phyloP scores from a whole-genome alignment of 1,140 invertebrate genomes.

The Hyposmocoma kahamanoa region DNA sequence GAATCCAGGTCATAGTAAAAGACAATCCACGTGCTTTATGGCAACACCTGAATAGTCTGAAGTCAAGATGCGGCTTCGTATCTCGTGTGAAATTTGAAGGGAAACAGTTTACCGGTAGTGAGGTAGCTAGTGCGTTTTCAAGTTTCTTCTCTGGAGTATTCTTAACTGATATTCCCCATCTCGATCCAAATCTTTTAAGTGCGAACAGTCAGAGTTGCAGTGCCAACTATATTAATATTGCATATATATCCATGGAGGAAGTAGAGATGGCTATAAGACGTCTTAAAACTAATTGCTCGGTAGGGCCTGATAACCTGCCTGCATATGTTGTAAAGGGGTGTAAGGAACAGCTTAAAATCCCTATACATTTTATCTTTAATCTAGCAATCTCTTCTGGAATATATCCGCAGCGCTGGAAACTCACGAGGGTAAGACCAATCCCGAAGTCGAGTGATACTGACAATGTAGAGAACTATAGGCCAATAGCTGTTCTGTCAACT shows the following conservation, averaged over 20 bases:
- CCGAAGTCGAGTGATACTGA: background rate
- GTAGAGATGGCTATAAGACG: background rate
- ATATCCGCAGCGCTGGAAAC: background rate
- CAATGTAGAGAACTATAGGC: background rate
- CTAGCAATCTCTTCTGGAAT: background rate
- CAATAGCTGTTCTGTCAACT: slow-evolving; percentile 1
- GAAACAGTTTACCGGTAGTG: background rate
- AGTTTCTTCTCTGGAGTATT: background rate
- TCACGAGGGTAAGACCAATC: background rate
- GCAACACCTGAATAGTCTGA: background rate
- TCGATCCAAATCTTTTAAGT: background rate
- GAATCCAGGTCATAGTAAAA: background rate
- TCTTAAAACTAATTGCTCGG: background rate
- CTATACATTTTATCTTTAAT: background rate
- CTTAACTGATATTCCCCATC: background rate
- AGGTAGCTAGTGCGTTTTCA: background rate
- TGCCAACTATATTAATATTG: background rate
- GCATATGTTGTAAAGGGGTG: slow-evolving; percentile 1
- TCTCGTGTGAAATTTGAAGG: background rate
- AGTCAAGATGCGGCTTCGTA: background rate
- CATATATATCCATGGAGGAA: background rate
- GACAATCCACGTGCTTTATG: background rate
- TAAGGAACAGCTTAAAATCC: background rate
- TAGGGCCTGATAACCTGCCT: slow-evolving; percentile 6
- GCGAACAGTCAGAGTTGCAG: background rate